Evolutionary conservation across 2,888 invertebrate genomes (phyloP).

Genomic region (Phorcus lineatus): DNA sequence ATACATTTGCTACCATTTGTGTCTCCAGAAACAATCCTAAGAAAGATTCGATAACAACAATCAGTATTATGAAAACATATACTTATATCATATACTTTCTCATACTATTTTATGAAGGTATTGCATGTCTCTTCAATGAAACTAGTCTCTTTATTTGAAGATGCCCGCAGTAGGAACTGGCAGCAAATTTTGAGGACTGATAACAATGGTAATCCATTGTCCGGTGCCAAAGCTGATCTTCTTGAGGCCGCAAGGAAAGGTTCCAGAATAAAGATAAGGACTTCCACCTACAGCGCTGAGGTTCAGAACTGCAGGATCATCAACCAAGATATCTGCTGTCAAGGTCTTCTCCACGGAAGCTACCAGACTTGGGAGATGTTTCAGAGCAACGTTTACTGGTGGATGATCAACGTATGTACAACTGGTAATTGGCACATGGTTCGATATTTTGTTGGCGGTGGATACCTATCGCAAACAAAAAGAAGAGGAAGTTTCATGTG

Average conservation of each 20-base stretch:
- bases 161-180: not conserved
- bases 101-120: too few relatives aligned
- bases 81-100: too few relatives aligned
- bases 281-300: not conserved
- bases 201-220: not conserved
- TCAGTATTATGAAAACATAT: too few relatives aligned
- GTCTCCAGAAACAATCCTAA: too few relatives aligned
- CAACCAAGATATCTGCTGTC: not conserved
- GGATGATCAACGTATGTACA: conserved; percentile 1
- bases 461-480: not conserved
- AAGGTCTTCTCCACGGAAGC: not conserved
- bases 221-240: not conserved
- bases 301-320: not conserved
- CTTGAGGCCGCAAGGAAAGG: not conserved
- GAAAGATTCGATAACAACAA: too few relatives aligned
- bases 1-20: too few relatives aligned
- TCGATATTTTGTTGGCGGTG: not conserved
- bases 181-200: not conserved
- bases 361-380: not conserved
- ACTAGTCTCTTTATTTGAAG: too few relatives aligned
- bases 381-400: not conserved
- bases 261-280: not conserved
- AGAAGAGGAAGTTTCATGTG: not conserved
- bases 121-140: too few relatives aligned
- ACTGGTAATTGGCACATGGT: not conserved